Evolutionary conservation across 2,888 invertebrate species (phyloP).

Genomic region (Anticlea derivata): DNA sequence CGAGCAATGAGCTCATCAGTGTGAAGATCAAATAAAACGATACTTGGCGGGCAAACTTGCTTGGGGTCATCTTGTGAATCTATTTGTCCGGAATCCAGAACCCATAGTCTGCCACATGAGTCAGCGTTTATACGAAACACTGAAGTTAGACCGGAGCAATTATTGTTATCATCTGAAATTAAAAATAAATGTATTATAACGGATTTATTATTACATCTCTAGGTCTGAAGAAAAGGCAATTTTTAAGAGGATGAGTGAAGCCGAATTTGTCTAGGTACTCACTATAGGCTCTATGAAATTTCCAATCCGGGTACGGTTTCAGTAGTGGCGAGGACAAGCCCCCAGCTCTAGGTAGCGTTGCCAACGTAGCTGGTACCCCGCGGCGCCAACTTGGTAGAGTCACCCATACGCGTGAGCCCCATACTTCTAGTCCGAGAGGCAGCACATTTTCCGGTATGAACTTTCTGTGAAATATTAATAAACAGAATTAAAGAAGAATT

Average conservation of each 20-base stretch:
- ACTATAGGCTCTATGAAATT: constrained; percentile 85
- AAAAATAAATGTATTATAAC: not conserved
- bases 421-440: constrained; percentile 89
- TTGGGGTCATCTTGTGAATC: constrained; percentile 86
- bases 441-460: constrained; percentile 89
- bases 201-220: too few species aligned
- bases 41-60: constrained; percentile 89
- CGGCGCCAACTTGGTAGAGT: constrained; percentile 90
- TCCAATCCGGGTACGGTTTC: constrained; percentile 90
- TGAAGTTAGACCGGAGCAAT: constrained; percentile 88
- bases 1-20: constrained; percentile 85
- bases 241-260: too few species aligned
- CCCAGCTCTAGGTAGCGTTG: constrained; percentile 85
- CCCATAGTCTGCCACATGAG: constrained; percentile 90
- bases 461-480: constrained; percentile 59
- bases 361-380: constrained; percentile 90
- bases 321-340: constrained; percentile 84
- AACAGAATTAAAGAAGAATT: not conserved
- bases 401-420: constrained; percentile 87
- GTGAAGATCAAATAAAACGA: constrained; percentile 88
- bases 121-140: constrained; percentile 91
- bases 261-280: constrained; percentile 41
- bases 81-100: constrained; percentile 91
- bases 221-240: too few species aligned
- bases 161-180: constrained; percentile 54